Evolutionary conservation across 2,888 invertebrate genomes (phyloP), one percentile per base, ranked within the genome.

Genomic region (Electrophaes corylata): DNA sequence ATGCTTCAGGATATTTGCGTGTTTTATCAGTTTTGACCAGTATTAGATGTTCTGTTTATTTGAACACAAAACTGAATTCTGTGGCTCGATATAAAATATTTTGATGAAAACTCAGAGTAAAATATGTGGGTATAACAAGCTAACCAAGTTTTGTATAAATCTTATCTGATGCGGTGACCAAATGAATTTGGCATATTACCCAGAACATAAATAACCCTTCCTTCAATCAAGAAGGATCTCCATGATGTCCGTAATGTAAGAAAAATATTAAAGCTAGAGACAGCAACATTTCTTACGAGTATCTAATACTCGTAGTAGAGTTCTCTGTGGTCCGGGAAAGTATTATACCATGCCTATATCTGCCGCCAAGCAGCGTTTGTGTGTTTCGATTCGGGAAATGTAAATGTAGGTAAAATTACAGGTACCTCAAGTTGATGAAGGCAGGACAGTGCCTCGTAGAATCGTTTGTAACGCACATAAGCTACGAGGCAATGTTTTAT

Each of bases 181-280:
- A 52, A 51, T 44, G 35, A 44, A 37, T 44, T 51, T 37, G 44
- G 44, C 35, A 18, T 44, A 52, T 52, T 44, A 52, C 44, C 26
- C 37, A 37, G 37, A 52, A 37, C 44, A 44, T 44, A 51, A 51
- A 47, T 35, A 39, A 48, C 44, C 44, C 44, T 51, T 43, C 35
- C 51, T 44, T 52, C 44, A 37, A 44, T 52, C 51, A 52, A 52
- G 33, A 18, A 11, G 37, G 39, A 14, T 47, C 43, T 44, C 12
- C 11, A 23, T 16, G 39, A 49, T 8, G 31, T 6, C 19, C 26
- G 11, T 37, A 48, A 18, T 31, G 11, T 23, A 37, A 18, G 18
- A 33, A 52, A 37, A 23, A 18, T 26, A 44, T 35, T 18, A 16
- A 2, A 35, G 10, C 16, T 52, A 37, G 51, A 52, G 44, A 52